Evolutionary conservation across 2,888 invertebrate genomes (phyloP), one percentile per base, ranked within the genome.

Genomic region (Cotesia congregata): DNA sequence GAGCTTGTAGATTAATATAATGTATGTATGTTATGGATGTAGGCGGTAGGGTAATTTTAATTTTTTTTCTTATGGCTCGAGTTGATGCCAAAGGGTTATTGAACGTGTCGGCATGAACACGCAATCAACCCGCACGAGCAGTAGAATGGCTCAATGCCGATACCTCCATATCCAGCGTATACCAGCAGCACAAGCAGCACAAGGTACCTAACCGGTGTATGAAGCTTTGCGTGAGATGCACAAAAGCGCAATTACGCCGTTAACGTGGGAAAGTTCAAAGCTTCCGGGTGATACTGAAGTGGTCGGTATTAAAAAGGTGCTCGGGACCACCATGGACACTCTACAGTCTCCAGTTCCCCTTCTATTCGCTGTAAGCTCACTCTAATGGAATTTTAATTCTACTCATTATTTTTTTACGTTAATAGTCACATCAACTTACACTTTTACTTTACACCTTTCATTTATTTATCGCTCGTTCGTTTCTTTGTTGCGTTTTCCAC

Each of bases 161-260:
- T 50, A 50, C 50, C 50, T 50, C 50, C 50, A 30, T 30, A 30
- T 30, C 30, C 3, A 30, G 30, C 30, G 30, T 30, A 30, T 30
- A 30, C 3, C 30, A 30, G 3, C 30, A 30, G 30, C 30, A 30
- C 30, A 30, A 30, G 3, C 30, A 40, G 65, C 65, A 65, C 30
- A 64, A 72, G 61, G 17, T 20, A 64, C 39, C 50, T 50, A 50
- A 12, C 12, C 7, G 7, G 12, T 50, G 12, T 50, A 50, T 50
- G 12, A 72, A 72, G 65, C 65, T 65, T 72, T 65, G 72, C 75
- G 65, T 72, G 67, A 30, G 67, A 59, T 60, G 67, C 67, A 76
- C 72, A 76, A 76, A 72, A 76, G 76, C 76, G 72, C 67, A 76
- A 76, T 76, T 76, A 76, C 15, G 61, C 64, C 61, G 76, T 67